Percentiles rank a stretch among this genome's conserved stretches.
Conservation (phyloP, 2,797 vertebrate species). For the Manis crassicaudata region DNA sequence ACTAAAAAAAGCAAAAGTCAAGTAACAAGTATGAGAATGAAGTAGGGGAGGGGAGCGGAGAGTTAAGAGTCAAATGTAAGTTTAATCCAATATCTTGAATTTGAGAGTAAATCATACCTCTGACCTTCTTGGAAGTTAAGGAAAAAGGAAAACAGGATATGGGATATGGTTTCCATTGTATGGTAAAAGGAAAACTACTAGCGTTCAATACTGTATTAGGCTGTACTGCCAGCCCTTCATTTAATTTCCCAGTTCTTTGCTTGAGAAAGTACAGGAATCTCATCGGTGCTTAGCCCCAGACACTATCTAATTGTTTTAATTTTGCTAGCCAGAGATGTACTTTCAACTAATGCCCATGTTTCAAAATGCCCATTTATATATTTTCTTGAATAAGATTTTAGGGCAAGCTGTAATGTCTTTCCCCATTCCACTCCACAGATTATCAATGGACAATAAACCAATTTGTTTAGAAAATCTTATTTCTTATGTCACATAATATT, state of each 20-base stretch:
- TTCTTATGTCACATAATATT: conserved; percentile 25
- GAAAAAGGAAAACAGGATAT: background rate
- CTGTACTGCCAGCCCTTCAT: background rate
- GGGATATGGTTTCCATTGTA: background rate
- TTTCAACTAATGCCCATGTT: conserved; percentile 23
- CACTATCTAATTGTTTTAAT: conserved; percentile 56
- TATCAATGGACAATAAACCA: conserved; percentile 27
- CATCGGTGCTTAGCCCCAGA: conserved; percentile 13
- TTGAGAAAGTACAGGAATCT: background rate
- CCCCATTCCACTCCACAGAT: background rate
- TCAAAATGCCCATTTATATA: background rate
- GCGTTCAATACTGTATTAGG: background rate
- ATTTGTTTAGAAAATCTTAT: conserved; percentile 57
- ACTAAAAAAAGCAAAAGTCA: background rate
- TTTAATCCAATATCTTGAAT: background rate
- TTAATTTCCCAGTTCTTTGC: conserved; percentile 3
- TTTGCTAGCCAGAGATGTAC: conserved; percentile 32
- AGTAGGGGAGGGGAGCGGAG: background rate
- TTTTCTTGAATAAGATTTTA: conserved; percentile 53
- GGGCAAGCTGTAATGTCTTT: conserved; percentile 13
- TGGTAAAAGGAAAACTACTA: background rate
- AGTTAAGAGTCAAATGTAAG: background rate
- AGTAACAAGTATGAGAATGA: background rate
- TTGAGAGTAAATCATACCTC: background rate
- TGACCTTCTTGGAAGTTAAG: background rate